These are phyloP conservation scores for Campoplex capitator DNA, from an alignment of 2,888 invertebrate species.

Conservation along the genomic window DNA sequence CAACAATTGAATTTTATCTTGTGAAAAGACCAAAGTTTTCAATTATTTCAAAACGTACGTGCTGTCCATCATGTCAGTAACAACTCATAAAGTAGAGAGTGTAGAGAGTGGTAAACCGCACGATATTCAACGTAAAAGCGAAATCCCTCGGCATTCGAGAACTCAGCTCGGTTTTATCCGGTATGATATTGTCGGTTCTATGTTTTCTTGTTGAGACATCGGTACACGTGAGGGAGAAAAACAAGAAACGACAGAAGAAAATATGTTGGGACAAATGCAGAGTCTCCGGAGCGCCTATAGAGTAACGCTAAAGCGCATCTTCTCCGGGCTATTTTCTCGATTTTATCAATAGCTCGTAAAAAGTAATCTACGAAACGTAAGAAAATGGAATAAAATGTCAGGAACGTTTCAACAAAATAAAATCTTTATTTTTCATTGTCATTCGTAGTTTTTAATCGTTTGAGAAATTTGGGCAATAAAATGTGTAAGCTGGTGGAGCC, in stretches of 20 bases:
- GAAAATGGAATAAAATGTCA: neutral
- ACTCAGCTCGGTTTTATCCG: conserved; percentile 43
- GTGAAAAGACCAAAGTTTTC: conserved; percentile 24
- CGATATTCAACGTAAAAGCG: conserved; percentile 76
- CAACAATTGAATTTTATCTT: conserved; percentile 2
- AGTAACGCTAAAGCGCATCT: neutral
- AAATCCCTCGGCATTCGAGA: conserved; percentile 67
- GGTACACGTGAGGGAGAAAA: conserved; percentile 63
- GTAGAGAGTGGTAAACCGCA: conserved; percentile 70
- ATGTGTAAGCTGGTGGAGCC: too few species aligned
- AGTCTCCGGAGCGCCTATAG: neutral
- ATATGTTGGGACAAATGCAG: neutral
- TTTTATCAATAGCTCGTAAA: neutral
- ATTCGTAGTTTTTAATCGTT: too few species aligned
- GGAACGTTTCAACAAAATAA: neutral
- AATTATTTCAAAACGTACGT: conserved; percentile 53
- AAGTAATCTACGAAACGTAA: too few species aligned
- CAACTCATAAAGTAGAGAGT: conserved; percentile 41
- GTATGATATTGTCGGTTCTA: conserved; percentile 52
- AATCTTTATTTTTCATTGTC: neutral
- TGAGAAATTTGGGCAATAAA: too few species aligned
- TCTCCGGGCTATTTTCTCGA: neutral
- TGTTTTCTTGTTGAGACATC: conserved; percentile 58
- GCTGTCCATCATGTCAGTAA: conserved; percentile 22
- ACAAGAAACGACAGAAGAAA: conserved; percentile 52